Percentiles rank a stretch among this genome's conserved stretches.
phyloP scores from a whole-genome alignment of 2,797 vertebrate species.

The Pseudochirops corinnae region DNA sequence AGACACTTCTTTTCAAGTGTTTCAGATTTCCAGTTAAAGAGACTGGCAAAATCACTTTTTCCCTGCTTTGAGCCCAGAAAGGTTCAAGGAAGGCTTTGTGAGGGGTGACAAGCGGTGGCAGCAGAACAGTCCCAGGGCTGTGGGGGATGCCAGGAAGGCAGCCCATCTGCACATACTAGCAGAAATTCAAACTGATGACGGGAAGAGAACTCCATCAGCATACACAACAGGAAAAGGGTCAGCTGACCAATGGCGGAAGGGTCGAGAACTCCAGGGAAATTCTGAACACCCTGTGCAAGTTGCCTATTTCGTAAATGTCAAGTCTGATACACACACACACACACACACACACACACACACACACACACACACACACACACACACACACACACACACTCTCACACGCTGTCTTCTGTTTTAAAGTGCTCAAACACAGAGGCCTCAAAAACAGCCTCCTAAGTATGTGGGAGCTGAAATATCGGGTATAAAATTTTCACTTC shows the following conservation, averaged over 20 bases:
- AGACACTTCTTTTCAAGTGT: conserved; percentile 41
- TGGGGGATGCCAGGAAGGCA: conserved; percentile 16
- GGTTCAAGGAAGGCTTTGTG: neutral
- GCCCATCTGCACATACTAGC: conserved; percentile 40
- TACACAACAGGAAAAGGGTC: conserved; percentile 54
- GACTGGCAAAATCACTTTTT: conserved; percentile 49
- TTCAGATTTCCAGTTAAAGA: conserved; percentile 60
- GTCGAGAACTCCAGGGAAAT: conserved; percentile 49
- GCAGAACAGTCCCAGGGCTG: conserved; percentile 22
- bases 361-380: neutral
- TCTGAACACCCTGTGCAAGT: conserved; percentile 55
- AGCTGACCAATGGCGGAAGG: conserved; percentile 44
- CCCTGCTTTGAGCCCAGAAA: neutral
- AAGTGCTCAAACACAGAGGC: conserved; percentile 81
- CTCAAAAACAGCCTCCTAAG: conserved; percentile 77
- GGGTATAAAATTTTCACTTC: conserved; percentile 76
- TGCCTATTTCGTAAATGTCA: conserved; percentile 60
- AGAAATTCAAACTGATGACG: conserved; percentile 25
- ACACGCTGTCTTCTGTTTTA: conserved; percentile 65
- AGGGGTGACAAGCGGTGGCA: neutral
- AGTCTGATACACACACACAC: neutral
- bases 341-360: neutral
- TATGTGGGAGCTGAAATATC: conserved; percentile 65
- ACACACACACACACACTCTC: neutral
- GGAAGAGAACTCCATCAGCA: conserved; percentile 40